Conservation (phyloP, 2,113 vertebrate genomes). For the Salminus brasiliensis region DNA sequence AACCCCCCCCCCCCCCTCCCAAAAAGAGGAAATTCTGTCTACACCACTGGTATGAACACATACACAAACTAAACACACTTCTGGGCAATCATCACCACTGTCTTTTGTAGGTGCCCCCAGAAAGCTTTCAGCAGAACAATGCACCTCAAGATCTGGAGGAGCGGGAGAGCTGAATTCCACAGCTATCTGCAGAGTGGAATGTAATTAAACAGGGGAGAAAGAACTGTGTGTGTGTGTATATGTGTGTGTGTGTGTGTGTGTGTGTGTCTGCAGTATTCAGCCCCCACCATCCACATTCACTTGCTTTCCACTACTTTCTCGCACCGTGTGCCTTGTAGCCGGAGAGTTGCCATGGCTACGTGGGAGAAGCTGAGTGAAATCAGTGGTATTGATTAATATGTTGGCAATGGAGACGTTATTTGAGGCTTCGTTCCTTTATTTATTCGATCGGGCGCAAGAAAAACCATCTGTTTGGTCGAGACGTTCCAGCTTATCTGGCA, state of each 20-base stretch:
- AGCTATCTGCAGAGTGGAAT: slow-evolving; percentile 75
- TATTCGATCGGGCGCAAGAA: slow-evolving; percentile 7
- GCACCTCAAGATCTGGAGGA: slow-evolving; percentile 49
- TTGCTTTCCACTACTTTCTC: slow-evolving; percentile 50
- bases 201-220: slow-evolving; percentile 68
- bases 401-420: not conserved
- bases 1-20: no score
- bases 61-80: not conserved
- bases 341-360: slow-evolving; percentile 20
- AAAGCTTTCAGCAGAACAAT: slow-evolving; percentile 67
- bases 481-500: slow-evolving; percentile 4
- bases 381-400: slow-evolving; percentile 17
- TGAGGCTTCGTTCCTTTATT: not conserved
- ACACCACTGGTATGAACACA: not conserved
- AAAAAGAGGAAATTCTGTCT: not conserved
- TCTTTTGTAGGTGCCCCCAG: slow-evolving; percentile 35
- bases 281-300: slow-evolving; percentile 36
- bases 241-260: slow-evolving; percentile 14
- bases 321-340: not conserved
- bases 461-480: slow-evolving; percentile 30
- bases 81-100: not conserved
- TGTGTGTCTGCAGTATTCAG: slow-evolving; percentile 42
- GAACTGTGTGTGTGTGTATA: slow-evolving; percentile 42
- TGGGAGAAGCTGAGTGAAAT: not conserved
- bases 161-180: slow-evolving; percentile 68